Conservation (phyloP, 2,113 vertebrate genomes). For the Ciconia boyciana region DNA sequence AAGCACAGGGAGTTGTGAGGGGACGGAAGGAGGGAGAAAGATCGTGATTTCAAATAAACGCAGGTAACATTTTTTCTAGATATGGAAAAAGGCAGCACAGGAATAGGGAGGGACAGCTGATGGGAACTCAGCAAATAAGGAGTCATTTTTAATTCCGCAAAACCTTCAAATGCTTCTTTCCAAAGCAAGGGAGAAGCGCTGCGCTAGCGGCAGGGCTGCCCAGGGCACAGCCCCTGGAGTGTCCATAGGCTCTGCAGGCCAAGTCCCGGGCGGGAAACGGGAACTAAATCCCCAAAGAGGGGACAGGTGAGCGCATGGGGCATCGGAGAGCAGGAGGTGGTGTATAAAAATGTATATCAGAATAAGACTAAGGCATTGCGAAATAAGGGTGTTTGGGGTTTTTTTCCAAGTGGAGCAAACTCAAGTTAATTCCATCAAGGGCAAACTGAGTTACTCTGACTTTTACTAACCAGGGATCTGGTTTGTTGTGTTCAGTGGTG, state of each 20-base stretch:
- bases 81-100: neutral
- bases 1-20: neutral
- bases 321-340: neutral
- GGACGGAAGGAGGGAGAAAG: neutral
- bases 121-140: neutral
- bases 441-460: neutral
- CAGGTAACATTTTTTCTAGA: neutral
- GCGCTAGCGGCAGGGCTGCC: neutral
- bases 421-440: neutral
- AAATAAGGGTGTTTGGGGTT: neutral
- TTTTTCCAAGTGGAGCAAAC: neutral
- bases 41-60: neutral
- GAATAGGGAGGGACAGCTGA: neutral
- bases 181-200: neutral
- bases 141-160: neutral
- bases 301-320: fast-evolving
- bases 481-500: neutral
- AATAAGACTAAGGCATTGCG: neutral
- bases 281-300: neutral
- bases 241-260: neutral
- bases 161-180: neutral
- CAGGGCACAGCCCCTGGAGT: neutral
- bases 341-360: neutral
- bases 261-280: neutral
- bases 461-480: neutral